These are phyloP conservation scores for Poecilia velifera DNA, from an alignment of 2,797 vertebrate species.

Conservation along the genomic window DNA sequence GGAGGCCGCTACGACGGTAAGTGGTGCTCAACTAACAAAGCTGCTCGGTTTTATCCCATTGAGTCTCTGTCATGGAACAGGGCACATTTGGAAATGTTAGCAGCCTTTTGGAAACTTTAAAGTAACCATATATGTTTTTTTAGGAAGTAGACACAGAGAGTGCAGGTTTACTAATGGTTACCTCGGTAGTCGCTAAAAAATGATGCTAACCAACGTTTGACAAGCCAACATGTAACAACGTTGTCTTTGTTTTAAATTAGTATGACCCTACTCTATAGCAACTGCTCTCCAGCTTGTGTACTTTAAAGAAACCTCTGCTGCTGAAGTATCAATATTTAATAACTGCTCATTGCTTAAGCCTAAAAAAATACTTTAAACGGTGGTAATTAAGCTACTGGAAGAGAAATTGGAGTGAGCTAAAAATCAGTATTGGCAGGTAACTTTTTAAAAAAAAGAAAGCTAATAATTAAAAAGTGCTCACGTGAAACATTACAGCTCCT, in stretches of 20 bases:
- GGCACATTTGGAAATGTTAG: neutral
- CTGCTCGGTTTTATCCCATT: neutral
- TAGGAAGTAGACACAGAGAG: neutral
- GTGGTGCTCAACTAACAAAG: neutral
- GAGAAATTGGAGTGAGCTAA: neutral
- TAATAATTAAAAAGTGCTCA: constrained; percentile 26
- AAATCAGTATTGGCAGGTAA: neutral
- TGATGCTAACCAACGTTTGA: neutral
- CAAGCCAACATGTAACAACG: neutral
- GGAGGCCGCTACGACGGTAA: neutral
- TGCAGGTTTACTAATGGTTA: neutral
- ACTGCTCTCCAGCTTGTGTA: neutral
- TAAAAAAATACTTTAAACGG: neutral
- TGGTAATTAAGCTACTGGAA: neutral
- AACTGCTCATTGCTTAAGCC: neutral
- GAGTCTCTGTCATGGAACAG: neutral
- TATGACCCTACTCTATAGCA: neutral
- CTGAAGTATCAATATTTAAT: neutral
- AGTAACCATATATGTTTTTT: neutral
- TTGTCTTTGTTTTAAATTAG: neutral
- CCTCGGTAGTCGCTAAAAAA: neutral
- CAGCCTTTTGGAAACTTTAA: neutral
- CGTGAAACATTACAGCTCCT: constrained; percentile 12
- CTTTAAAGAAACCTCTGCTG: neutral
- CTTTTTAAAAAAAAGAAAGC: constrained; percentile 15